Base-by-base conservation (phyloP, 92 coral and sea anemone genomes). In the Diadumene lineata region DNA sequence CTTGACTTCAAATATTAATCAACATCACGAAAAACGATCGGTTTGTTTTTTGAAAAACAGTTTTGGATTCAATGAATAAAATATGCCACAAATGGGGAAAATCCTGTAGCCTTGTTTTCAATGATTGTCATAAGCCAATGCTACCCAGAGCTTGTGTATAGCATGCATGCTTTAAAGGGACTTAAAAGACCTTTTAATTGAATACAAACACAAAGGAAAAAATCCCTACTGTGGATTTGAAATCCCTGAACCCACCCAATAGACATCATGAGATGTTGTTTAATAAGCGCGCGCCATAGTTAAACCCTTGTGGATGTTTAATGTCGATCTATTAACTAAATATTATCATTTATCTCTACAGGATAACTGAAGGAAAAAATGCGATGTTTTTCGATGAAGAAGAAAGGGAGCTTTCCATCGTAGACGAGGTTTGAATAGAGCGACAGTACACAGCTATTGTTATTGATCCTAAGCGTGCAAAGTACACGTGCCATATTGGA, bases 401-500 rank as follows among this genome's bases (percentile, higher is more conserved):
- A 30, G 31, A 27, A 4, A n/a, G 21, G 19, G 68, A 30, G 2
- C 18, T 62, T 62, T 31, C 17, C 17, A 13, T 15, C 44, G 22
- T 30, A 21, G 15, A 43, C 11, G 43, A 30, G 64, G 23, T 51
- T 70, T 70, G 61, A 50, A 29, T 50, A 33, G 62, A 50, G 63
- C 58, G 38, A 69, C 33, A 11, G 61, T 24, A 44, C 30, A 38
- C 9, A 11, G 77, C 19, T 43, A 27, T 72, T 72, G 77, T 72
- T n/a, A 25, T 44, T 68, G 77, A 66, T 15, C 10, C 58, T 28
- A 62, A 70, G 86, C 82, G 89, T 81, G 90, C 80, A 27, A 64
- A 29, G n/a, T 18, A 55, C 90, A 86, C 90, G 90, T 86, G 90
- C 90, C 90, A 72, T 8, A 50, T 61, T 79, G 34, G 79, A 85